These are phyloP conservation scores for Leontocebus nigricollis DNA, from an alignment of 2,797 vertebrate species.

Conservation along the genomic window DNA sequence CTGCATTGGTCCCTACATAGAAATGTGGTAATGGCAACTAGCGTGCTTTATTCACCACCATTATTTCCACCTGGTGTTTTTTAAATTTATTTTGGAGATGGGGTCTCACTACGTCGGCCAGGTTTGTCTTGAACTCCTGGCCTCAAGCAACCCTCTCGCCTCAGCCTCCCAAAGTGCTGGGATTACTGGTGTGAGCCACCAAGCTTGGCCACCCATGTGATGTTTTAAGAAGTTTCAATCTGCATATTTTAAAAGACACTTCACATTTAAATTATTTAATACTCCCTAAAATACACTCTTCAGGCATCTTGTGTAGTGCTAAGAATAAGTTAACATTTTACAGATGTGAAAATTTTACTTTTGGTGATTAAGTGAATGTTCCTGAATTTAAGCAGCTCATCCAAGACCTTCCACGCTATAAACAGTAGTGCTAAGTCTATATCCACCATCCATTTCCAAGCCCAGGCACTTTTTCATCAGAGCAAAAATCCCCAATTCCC, in stretches of 20 bases:
- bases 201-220: not conserved
- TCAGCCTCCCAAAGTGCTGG: not conserved
- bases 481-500: not conserved
- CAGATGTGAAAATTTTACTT: not conserved
- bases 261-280: slow-evolving; percentile 27
- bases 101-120: not conserved
- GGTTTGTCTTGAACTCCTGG: not conserved
- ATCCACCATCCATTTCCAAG: not conserved
- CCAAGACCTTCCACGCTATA: not conserved
- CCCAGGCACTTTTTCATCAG: not conserved
- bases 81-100: not conserved
- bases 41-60: not conserved
- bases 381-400: not conserved
- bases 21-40: not conserved
- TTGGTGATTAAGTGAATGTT: not conserved
- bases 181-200: not conserved
- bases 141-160: not conserved
- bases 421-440: not conserved
- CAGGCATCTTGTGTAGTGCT: not conserved
- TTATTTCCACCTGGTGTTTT: not conserved
- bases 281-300: not conserved
- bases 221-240: not conserved
- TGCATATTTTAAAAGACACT: not conserved
- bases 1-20: not conserved
- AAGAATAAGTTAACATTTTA: slow-evolving; percentile 22